Percentiles rank a stretch among this genome's conserved stretches.
Evolutionary conservation across 2,888 invertebrate species (phyloP).

Genomic region (Lissonota sp.): DNA sequence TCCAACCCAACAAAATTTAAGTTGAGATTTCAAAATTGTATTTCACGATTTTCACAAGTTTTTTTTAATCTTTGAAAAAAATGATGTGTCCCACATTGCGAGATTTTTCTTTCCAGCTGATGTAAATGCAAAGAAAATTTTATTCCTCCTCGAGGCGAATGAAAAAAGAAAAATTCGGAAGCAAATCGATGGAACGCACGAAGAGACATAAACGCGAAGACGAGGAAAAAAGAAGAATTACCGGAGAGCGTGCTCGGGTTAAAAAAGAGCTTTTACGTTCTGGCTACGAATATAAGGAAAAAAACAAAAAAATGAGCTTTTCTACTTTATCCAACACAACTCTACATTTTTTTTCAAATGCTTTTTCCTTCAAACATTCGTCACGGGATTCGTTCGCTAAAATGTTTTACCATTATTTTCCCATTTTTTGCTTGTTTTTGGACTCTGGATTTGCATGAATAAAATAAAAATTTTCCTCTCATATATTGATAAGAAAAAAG

Average conservation of each 20-base stretch:
- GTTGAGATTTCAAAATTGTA: no score
- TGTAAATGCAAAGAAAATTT: background rate
- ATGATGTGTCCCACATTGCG: background rate
- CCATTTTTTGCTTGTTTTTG: background rate
- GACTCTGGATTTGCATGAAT: background rate
- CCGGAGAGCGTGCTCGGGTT: background rate
- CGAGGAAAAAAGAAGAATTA: background rate
- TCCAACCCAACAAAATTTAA: no score
- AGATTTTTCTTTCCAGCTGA: background rate
- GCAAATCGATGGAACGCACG: background rate
- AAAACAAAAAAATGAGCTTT: background rate
- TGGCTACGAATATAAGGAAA: background rate
- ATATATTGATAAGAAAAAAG: background rate
- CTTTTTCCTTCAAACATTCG: slow-evolving; percentile 1
- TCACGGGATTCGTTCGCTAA: background rate
- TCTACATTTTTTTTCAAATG: background rate
- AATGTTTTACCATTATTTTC: background rate
- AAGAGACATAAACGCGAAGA: background rate
- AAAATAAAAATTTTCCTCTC: background rate
- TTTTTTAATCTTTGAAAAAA: no score
- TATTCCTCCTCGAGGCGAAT: background rate
- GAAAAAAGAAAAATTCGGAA: background rate
- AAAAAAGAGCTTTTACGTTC: background rate
- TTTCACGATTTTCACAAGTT: no score
- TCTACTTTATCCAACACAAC: background rate